phyloP scores from a whole-genome alignment of 1,140 invertebrate genomes.

The Aphis craccivora region DNA sequence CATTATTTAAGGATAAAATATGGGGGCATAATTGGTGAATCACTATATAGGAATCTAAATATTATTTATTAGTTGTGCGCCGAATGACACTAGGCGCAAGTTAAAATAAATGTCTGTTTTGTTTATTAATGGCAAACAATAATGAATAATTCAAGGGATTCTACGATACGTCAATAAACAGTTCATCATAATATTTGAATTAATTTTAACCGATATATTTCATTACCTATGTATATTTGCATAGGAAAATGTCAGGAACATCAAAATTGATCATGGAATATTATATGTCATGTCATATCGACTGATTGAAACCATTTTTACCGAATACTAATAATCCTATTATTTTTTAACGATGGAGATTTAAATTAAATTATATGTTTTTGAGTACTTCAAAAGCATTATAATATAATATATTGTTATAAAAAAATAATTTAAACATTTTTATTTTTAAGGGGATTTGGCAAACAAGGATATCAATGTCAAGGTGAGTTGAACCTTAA shows the following conservation, averaged over 20 bases:
- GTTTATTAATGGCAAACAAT: conserved; percentile 11
- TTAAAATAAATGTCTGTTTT: conserved; percentile 9
- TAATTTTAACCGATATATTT: conserved; percentile 8
- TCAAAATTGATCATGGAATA: neutral
- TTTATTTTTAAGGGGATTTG: conserved; percentile 90
- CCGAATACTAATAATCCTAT: neutral
- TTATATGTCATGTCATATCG: neutral
- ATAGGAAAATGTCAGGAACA: neutral
- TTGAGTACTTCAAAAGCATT: neutral
- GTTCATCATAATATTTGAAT: neutral
- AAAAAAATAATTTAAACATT: conserved; percentile 31
- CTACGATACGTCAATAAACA: neutral
- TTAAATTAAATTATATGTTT: neutral
- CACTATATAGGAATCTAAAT: neutral
- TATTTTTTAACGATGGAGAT: neutral
- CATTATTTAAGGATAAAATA: neutral
- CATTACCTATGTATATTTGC: neutral
- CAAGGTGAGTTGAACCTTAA: conserved; percentile 83
- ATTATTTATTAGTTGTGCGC: neutral
- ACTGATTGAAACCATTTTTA: conserved; percentile 4
- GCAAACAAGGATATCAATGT: conserved; percentile 99
- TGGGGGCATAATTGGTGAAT: neutral
- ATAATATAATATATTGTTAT: neutral
- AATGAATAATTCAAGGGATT: neutral
- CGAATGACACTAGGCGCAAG: neutral